Evolutionary conservation across 2,888 invertebrate species (phyloP), one percentile per base, ranked within the genome.

Genomic region (Geophilus truncorum): DNA sequence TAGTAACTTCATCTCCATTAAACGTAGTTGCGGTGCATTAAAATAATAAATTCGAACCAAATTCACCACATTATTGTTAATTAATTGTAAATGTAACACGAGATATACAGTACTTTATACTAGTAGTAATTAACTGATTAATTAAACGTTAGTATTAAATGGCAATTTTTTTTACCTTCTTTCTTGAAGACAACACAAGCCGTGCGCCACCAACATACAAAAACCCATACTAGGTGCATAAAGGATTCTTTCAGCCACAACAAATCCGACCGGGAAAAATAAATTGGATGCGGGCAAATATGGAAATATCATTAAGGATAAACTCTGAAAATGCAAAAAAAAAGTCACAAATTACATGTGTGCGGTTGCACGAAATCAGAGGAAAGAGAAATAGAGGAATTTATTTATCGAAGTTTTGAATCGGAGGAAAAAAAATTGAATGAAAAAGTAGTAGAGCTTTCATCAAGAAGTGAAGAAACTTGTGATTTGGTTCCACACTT

Each of bases 201-300:
- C 79, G 15, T 79, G 79, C 3, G 95, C 96, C 1, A 97, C 91
- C 25, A 98, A 89, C 87, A 98, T 91, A 86, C 97, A 97, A 90
- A 95, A 97, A 79, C 98, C 98, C 96, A 98, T 97, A 15, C 97
- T 97, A 0, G 98, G 98, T 90, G 96, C 95, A 88, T 98, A 98
- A 4, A 98, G 90, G 76, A 98, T 93, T 83, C 97, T 90, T 88
- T 98, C 98, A 1, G 98, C 98, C 34, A 98, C 93, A 82, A 98
- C 98, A 88, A 98, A 98, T 0, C 98, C 98, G 80, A 98, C 98
- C 0, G 97, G 96, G 89, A 98, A 98, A 89, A 98, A 97, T 78
- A 98, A 90, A 90, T 98, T 98, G 79, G 97, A 97, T 0, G 98
- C 97, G 80, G 97, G 98, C 83, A 98, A 89, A 88, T 97, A 98